Conservation (phyloP, 2,888 invertebrate species). For the Drosophila greeni region DNA sequence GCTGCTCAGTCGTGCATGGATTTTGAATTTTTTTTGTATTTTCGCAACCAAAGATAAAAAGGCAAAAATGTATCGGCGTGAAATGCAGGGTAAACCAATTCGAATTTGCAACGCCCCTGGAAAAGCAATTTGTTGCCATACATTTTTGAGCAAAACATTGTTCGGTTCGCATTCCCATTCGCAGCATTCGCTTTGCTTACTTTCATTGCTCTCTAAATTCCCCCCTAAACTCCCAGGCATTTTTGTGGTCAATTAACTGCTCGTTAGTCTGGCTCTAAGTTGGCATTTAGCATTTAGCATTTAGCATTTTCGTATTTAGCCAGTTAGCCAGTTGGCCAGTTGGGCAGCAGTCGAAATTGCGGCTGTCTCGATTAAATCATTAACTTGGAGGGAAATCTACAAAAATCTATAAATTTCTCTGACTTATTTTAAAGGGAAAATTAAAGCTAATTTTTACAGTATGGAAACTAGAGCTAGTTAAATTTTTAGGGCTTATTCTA, state of each 20-base stretch:
- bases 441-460: not conserved
- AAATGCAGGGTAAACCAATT: conserved; percentile 32
- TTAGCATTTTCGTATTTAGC: conserved; percentile 7
- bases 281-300: conserved; percentile 23
- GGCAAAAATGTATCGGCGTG: conserved; percentile 11
- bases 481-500: not conserved
- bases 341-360: conserved; percentile 13
- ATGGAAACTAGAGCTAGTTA: not conserved
- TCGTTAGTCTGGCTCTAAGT: conserved; percentile 40
- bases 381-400: not conserved
- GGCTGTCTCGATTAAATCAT: conserved; percentile 21
- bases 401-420: conserved; percentile 1
- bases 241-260: conserved; percentile 64
- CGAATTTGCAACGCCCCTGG: conserved; percentile 56
- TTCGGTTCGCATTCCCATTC: conserved; percentile 23
- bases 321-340: conserved; percentile 19
- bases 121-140: conserved; percentile 67
- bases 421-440: not conserved
- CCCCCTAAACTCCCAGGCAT: conserved; percentile 39
- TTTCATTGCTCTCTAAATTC: conserved; percentile 51
- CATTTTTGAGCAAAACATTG: conserved; percentile 61
- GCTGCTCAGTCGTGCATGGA: conserved; percentile 63
- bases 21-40: conserved; percentile 24
- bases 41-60: conserved; percentile 30
- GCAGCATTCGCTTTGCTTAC: conserved; percentile 38